phyloP scores from a whole-genome alignment of 2,888 invertebrate genomes.

The Ganaspis brasiliensis region DNA sequence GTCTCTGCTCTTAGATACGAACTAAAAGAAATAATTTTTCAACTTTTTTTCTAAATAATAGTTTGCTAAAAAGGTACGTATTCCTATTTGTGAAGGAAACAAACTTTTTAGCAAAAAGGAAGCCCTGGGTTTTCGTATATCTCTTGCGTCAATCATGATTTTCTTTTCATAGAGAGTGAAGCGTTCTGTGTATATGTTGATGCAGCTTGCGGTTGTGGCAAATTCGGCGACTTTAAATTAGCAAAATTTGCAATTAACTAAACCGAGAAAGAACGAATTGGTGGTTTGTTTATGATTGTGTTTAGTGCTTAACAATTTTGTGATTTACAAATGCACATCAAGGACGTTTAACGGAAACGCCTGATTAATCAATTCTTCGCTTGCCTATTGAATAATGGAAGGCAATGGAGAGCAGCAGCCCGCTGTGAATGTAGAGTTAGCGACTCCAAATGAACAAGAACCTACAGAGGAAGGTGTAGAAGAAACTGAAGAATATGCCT shows the following conservation, averaged over 20 bases:
- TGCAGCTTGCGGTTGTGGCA: conserved; percentile 6
- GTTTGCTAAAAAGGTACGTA: background rate
- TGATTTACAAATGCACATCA: conserved; percentile 7
- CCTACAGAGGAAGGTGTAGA: conserved; percentile 76
- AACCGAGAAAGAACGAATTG: conserved; percentile 54
- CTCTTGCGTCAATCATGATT: background rate
- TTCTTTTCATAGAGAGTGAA: background rate
- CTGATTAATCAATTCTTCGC: conserved; percentile 42
- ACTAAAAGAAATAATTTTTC: background rate
- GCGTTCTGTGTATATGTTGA: background rate
- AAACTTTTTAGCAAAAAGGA: background rate
- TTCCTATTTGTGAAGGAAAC: background rate
- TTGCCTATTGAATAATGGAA: conserved; percentile 63
- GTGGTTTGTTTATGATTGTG: conserved; percentile 70
- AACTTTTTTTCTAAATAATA: conserved; percentile 1
- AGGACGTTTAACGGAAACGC: conserved; percentile 34
- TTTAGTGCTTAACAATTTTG: conserved; percentile 60
- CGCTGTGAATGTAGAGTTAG: conserved; percentile 56
- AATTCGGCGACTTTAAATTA: background rate
- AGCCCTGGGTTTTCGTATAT: background rate
- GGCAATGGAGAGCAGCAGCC: conserved; percentile 61
- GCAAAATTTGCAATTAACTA: background rate
- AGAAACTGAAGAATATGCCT: conserved; percentile 76
- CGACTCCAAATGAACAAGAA: conserved; percentile 69
- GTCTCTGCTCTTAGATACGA: background rate